Base-by-base conservation (phyloP, 2,113 vertebrate genomes). In the Muntiacus reevesi region DNA sequence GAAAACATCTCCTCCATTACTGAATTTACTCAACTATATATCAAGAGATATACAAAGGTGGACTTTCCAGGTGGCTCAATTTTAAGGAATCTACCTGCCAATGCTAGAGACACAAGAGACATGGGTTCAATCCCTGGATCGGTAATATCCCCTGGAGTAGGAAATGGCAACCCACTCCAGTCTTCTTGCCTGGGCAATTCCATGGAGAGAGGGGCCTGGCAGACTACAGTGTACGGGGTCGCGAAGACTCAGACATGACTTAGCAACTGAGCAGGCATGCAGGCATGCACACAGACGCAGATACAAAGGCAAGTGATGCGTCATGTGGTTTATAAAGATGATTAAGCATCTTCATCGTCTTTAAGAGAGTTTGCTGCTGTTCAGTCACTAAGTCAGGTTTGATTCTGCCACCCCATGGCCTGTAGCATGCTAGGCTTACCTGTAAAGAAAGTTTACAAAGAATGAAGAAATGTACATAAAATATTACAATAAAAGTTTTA, bases 371-470 rank as follows among this genome's bases (percentile, higher is more conserved):
- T 89, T 43, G 21, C 43, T 76, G 36, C 15, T 76, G 19, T 43
- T 43, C 36, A 43, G 36, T 76, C 71, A 43, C 71, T 43, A 71
- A 74, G 23, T 43, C 11, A 0, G 43, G 36, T 27, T 25, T 76
- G 40, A 76, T 43, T 43, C 71, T 76, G 11, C 1, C 25, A 76
- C 21, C 6, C 23, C 36, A 7, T 43, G 36, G 21, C 71, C 36
- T 25, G 21, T 76, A 76, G 1, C 71, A 25, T 0, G 0, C 36
- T 40, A 76, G 36, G 71, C 3, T 76, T 76, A 6, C 23, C 40
- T 52, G 23, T 3, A 79, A 91, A 89, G 19, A 74, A 36, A 85
- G 3, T 40, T 76, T 76, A 25, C 71, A 76, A 14, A 43, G 36
- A 76, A 45, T 57, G 40, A 79, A 74, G 33, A 52, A 91, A 60